Conservation (phyloP, 2,797 vertebrate genomes). For the Megalops cyprinoides region DNA sequence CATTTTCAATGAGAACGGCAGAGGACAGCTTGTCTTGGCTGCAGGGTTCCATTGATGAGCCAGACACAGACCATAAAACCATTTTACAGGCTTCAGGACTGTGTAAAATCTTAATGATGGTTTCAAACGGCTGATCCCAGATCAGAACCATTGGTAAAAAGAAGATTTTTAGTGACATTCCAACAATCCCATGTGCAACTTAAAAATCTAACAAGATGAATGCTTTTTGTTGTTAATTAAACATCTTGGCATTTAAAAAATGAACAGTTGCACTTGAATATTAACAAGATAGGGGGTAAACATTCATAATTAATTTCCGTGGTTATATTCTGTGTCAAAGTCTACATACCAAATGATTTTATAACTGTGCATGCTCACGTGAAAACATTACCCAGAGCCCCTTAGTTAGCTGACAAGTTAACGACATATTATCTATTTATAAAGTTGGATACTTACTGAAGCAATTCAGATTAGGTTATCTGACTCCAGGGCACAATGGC, state of each 20-base stretch:
- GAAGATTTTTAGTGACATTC: not conserved
- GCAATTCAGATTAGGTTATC: not conserved
- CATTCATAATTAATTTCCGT: not conserved
- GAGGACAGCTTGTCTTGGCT: conserved; percentile 12
- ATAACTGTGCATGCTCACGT: not conserved
- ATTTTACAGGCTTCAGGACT: not conserved
- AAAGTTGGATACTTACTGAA: not conserved
- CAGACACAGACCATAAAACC: not conserved
- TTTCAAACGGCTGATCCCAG: not conserved
- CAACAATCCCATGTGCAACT: not conserved
- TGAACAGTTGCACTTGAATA: conserved; percentile 1
- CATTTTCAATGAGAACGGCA: conserved; percentile 1
- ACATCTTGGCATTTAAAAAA: not conserved
- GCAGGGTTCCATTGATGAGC: not conserved
- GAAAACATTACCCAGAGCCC: not conserved
- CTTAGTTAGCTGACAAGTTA: not conserved
- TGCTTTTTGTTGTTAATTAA: not conserved
- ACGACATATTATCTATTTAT: not conserved
- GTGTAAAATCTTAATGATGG: not conserved
- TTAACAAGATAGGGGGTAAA: not conserved
- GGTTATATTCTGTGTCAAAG: not conserved
- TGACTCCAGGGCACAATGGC: not conserved
- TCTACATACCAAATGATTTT: not conserved
- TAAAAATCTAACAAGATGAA: not conserved
- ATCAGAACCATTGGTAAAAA: not conserved